Evolutionary conservation across 2,113 vertebrate genomes (phyloP).

Genomic region (Cynoglossus semilaevis): DNA sequence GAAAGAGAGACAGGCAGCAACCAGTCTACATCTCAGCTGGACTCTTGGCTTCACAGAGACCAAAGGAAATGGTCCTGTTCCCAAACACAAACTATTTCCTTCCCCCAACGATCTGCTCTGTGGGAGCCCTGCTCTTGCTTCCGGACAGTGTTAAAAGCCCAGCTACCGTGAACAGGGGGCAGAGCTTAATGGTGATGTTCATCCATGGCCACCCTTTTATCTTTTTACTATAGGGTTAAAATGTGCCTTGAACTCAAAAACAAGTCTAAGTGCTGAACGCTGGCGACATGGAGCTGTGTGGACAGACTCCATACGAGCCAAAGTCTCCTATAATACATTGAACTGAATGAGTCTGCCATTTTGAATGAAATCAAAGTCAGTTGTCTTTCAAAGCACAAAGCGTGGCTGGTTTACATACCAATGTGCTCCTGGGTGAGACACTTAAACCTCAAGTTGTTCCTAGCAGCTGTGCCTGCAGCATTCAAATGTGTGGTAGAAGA

Average conservation of each 20-base stretch:
- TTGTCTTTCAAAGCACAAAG: no score
- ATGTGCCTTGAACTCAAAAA: not conserved
- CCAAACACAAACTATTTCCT: slow-evolving; percentile 74
- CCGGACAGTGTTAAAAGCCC: slow-evolving; percentile 48
- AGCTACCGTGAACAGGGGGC: slow-evolving; percentile 20
- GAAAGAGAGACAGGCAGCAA: slow-evolving; percentile 1
- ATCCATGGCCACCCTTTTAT: slow-evolving; percentile 19
- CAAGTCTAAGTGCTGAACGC: not conserved
- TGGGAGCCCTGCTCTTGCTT: slow-evolving; percentile 60
- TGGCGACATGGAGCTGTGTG: not conserved
- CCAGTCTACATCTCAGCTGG: slow-evolving; percentile 35
- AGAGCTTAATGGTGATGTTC: slow-evolving; percentile 17
- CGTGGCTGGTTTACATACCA: no score
- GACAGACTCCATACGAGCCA: not conserved
- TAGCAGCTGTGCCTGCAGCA: no score
- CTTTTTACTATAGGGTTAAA: slow-evolving; percentile 5
- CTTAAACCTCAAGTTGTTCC: no score
- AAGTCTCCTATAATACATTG: not conserved
- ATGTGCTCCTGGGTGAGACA: no score
- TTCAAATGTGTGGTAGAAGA: no score
- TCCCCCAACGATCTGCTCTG: slow-evolving; percentile 56
- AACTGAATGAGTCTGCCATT: no score
- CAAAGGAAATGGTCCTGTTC: slow-evolving; percentile 68
- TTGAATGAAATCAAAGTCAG: no score
- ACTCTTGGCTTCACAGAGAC: slow-evolving; percentile 61